Base-by-base conservation (phyloP, 2,797 vertebrate species). In the Kryptopterus vitreolus region DNA sequence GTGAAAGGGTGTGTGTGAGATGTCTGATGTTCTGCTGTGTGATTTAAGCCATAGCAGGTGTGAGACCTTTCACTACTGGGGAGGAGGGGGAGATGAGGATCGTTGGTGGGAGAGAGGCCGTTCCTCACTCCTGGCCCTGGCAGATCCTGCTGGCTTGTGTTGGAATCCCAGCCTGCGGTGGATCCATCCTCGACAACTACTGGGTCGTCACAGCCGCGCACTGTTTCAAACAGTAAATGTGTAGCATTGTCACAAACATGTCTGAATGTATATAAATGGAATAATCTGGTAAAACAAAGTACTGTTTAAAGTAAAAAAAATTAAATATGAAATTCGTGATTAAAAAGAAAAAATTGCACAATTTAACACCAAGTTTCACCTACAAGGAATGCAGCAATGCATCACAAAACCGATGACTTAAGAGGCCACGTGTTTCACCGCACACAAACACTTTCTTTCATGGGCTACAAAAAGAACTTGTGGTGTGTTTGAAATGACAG, bases 101-200 rank as follows among this genome's bases (percentile, higher is more conserved):
- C 80, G 87, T 93, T 0, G 92, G 92, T 5, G 93, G 93, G 0
- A 81, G 87, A 57, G 92, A 93, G 83, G 89, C 93, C 11, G 88
- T 84, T 88, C 83, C 90, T 12, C 86, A 92, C 85, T 93, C 91
- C 0, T 94, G 92, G 92, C 92, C 92, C 3, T 93, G 93, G 93
- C 92, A 93, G 83, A 91, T 90, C 0, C 87, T 86, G 0, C 88
- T 94, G 0, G 62, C 57, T 9, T 85, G 89, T 1, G 24, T 74
- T 3, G 68, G 83, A 50, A 85, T 85, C 73, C 74, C 91, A 0
- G 85, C 85, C 31, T 93, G 93, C 1, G 92, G 92, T 0, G 92
- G 92, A 0, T 90, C 93, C 15, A 50, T 94, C 81, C 68, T 94
- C 11, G 2, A 58, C 11, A 86, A 79, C 0, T 20, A 22, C n/a